These are phyloP conservation scores for Caenorhabditis imperialis DNA, from an alignment of 2,888 invertebrate species.

Conservation along the genomic window DNA sequence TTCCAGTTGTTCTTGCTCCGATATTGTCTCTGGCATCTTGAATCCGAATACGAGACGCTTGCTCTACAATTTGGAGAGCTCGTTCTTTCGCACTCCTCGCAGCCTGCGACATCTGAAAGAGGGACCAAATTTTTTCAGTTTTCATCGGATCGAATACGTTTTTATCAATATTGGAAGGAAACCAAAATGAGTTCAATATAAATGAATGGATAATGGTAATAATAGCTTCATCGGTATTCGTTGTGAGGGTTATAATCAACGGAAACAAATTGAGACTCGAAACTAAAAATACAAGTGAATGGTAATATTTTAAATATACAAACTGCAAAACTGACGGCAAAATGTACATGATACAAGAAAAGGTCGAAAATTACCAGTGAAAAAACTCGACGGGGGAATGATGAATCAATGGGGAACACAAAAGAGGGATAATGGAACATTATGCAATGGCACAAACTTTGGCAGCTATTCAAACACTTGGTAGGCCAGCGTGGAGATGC, in stretches of 20 bases:
- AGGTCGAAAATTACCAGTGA: slow-evolving; percentile 22
- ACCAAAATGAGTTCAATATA: no score
- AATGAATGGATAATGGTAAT: no score
- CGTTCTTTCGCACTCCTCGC: slow-evolving; percentile 67
- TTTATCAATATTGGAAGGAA: no score
- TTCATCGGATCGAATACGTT: no score
- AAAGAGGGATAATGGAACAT: slow-evolving; percentile 11
- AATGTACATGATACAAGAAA: slow-evolving; percentile 5
- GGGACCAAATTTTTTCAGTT: not conserved
- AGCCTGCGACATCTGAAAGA: slow-evolving; percentile 52
- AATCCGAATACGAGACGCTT: slow-evolving; percentile 69
- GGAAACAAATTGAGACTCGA: no score
- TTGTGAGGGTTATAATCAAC: not conserved
- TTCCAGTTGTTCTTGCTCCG: slow-evolving; percentile 72
- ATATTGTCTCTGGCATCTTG: slow-evolving; percentile 74
- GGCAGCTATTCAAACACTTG: slow-evolving; percentile 66
- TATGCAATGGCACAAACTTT: slow-evolving; percentile 34
- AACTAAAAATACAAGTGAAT: no score
- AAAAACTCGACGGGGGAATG: slow-evolving; percentile 9
- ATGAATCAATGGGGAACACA: not conserved
- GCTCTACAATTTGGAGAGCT: slow-evolving; percentile 69
- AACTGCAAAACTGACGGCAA: no score
- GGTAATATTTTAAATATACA: no score
- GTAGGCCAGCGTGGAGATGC: slow-evolving; percentile 66
- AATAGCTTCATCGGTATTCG: no score